These are phyloP conservation scores for Chitala chitala DNA, from an alignment of 2,113 vertebrate genomes.

Conservation along the genomic window DNA sequence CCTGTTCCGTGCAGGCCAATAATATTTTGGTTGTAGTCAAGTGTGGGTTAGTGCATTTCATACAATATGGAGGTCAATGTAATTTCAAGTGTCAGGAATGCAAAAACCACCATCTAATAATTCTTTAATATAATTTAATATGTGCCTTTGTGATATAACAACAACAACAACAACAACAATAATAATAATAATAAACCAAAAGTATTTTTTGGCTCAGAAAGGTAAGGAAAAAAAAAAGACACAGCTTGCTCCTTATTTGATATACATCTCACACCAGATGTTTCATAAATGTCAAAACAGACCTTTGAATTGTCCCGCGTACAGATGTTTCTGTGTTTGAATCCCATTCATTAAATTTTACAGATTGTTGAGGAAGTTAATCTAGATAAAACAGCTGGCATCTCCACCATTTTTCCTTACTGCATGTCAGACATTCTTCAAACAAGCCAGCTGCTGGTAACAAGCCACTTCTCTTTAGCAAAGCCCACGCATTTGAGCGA, in stretches of 20 bases:
- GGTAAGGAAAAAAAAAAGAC: background rate
- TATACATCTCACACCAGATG: background rate
- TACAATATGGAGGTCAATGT: background rate
- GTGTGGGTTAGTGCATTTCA: background rate
- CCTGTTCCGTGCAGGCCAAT: background rate
- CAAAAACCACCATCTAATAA: background rate
- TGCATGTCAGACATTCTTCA: too few species aligned
- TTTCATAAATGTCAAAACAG: background rate
- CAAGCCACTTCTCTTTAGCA: too few species aligned
- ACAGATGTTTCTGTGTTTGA: background rate
- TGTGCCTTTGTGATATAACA: background rate
- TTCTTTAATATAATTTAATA: background rate
- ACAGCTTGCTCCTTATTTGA: too few species aligned
- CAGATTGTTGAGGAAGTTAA: background rate
- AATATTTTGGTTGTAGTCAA: background rate
- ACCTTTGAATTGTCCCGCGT: background rate
- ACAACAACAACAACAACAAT: background rate
- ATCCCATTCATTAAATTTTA: background rate
- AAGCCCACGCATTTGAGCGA: too few species aligned
- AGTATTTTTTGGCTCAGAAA: background rate
- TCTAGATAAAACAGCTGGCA: slow-evolving; percentile 9
- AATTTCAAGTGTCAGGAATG: background rate
- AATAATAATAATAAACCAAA: background rate
- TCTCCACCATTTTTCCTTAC: too few species aligned
- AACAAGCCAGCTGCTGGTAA: too few species aligned